phyloP scores from a whole-genome alignment of 2,888 invertebrate species.

The Micoletzkya japonica region DNA sequence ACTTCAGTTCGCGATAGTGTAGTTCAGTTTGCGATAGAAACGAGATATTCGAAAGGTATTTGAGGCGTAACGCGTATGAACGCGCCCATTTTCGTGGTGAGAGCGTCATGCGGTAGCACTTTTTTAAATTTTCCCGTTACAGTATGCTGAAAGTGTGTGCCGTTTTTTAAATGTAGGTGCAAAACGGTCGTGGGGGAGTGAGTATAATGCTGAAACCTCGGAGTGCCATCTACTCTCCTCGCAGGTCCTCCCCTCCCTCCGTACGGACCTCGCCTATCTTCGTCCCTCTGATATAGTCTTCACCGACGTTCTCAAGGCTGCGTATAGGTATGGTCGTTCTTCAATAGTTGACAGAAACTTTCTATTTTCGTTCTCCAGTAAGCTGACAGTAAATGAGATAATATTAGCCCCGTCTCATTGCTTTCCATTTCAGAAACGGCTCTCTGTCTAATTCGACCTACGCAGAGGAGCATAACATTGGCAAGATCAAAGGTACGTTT shows the following conservation, averaged over 20 bases:
- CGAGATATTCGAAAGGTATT: too few species aligned
- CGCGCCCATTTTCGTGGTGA: too few species aligned
- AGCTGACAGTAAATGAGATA: neutral
- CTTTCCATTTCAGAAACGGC: slow-evolving; percentile 32
- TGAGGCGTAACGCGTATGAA: too few species aligned
- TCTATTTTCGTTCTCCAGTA: slow-evolving; percentile 18
- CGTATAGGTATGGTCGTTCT: slow-evolving; percentile 31
- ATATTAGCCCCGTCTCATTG: neutral
- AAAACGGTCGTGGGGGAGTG: too few species aligned
- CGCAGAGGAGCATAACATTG: slow-evolving; percentile 38
- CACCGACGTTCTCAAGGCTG: slow-evolving; percentile 43
- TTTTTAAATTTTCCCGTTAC: too few species aligned
- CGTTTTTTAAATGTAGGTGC: too few species aligned
- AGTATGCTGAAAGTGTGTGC: too few species aligned
- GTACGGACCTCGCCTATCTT: slow-evolving; percentile 34
- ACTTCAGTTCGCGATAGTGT: too few species aligned
- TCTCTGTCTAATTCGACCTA: slow-evolving; percentile 36
- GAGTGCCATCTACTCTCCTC: too few species aligned
- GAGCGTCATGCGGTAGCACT: too few species aligned
- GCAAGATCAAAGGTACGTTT: slow-evolving; percentile 34
- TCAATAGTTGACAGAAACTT: neutral
- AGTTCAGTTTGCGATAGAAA: too few species aligned
- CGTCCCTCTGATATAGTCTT: slow-evolving; percentile 34
- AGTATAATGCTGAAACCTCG: too few species aligned
- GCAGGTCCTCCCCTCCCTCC: slow-evolving; percentile 32